Percentiles rank a stretch among this genome's conserved stretches.
phyloP scores from a whole-genome alignment of 2,888 invertebrate genomes.

The Adelphocoris suturalis region DNA sequence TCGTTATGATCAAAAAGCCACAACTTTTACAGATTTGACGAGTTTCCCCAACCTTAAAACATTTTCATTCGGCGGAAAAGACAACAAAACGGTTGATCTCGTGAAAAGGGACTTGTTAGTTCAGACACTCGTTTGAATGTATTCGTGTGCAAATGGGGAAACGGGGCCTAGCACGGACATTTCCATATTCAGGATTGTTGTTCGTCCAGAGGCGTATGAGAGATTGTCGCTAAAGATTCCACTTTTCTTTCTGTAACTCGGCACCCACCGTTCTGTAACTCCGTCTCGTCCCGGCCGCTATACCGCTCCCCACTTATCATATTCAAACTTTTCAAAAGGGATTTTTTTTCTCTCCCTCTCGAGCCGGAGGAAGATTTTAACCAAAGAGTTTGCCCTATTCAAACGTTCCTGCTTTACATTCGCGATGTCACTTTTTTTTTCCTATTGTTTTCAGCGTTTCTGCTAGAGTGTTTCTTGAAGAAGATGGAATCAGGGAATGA shows the following conservation, averaged over 20 bases:
- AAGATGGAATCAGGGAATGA: not conserved
- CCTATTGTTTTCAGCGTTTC: not conserved
- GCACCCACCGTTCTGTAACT: not conserved
- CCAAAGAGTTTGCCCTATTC: conserved; percentile 23
- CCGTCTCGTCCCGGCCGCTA: conserved; percentile 6
- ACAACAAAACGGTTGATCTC: conserved; percentile 52
- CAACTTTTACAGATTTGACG: too few relatives aligned
- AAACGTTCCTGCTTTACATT: conserved; percentile 44
- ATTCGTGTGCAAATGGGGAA: conserved; percentile 64
- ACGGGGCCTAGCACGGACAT: not conserved
- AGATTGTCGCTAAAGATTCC: conserved; percentile 62
- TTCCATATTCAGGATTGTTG: conserved; percentile 64
- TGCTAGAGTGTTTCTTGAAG: not conserved
- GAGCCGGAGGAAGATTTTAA: conserved; percentile 14
- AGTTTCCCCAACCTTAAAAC: too few relatives aligned
- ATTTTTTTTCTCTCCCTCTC: conserved; percentile 24
- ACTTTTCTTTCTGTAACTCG: conserved; percentile 1
- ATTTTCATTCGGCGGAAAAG: conserved; percentile 33
- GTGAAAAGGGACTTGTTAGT: conserved; percentile 62
- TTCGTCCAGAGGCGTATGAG: conserved; percentile 53
- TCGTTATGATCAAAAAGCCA: too few relatives aligned
- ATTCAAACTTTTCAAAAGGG: conserved; percentile 47
- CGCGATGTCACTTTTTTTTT: conserved; percentile 29
- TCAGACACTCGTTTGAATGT: conserved; percentile 62
- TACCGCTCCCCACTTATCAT: conserved; percentile 51